These are phyloP conservation scores for Diabrotica undecimpunctata DNA, from an alignment of 1,140 invertebrate species.

Conservation along the genomic window DNA sequence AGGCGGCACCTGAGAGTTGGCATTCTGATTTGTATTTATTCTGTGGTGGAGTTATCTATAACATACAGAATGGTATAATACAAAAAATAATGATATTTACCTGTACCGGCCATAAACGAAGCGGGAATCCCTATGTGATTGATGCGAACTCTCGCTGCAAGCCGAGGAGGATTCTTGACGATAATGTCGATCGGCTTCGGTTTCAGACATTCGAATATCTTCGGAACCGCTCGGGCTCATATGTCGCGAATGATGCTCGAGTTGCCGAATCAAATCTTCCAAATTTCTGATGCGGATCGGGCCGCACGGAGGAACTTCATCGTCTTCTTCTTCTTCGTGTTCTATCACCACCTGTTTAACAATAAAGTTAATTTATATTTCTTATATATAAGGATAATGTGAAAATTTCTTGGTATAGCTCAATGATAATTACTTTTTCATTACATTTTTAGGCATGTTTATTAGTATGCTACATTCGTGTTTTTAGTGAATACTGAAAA, in stretches of 20 bases:
- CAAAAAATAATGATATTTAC: conserved; percentile 42
- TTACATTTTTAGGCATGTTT: too few relatives aligned
- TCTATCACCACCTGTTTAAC: conserved; percentile 39
- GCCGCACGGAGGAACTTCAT: conserved; percentile 67
- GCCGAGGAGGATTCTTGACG: conserved; percentile 76
- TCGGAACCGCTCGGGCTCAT: conserved; percentile 88
- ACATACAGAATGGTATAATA: too few relatives aligned
- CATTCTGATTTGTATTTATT: too few relatives aligned
- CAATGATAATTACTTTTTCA: too few relatives aligned
- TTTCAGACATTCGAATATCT: conserved; percentile 87
- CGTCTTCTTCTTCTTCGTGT: conserved; percentile 63
- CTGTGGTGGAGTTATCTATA: too few relatives aligned
- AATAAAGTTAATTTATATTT: background rate
- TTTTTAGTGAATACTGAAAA: too few relatives aligned
- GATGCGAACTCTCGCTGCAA: conserved; percentile 65
- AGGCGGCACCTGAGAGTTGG: too few relatives aligned
- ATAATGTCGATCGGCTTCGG: conserved; percentile 70
- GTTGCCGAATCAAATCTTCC: conserved; percentile 84
- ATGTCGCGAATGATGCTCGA: conserved; percentile 84
- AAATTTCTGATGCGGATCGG: conserved; percentile 82
- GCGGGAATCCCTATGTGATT: conserved; percentile 59
- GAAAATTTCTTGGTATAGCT: too few relatives aligned
- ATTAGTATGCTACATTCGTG: too few relatives aligned
- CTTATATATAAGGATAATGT: background rate
- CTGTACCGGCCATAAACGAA: conserved; percentile 79